Base-by-base conservation (phyloP, 2,113 vertebrate species). In the Egretta garzetta region DNA sequence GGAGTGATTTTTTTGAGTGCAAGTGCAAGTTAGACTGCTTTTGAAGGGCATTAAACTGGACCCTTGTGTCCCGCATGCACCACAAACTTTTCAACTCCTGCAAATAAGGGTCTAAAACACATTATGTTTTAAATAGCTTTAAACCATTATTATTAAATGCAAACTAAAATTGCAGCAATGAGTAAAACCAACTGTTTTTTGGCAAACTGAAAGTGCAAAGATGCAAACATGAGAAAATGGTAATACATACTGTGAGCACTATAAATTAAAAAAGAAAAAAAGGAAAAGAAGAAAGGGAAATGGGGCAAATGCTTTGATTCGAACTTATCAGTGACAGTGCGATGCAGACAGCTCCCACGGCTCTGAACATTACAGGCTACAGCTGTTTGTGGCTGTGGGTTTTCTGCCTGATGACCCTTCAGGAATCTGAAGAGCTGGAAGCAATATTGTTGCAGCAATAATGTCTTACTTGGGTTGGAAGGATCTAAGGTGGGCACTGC, bases 321-420 rank as follows among this genome's bases (percentile, higher is more conserved):
- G 4, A 90, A 94, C 79, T 96, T 96, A 95, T 95, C 95, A 80
- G 88, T 94, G 93, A 88, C 88, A 94, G 49, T 50, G 52, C 43
- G 93, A 93, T 80, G 88, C 66, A 95, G 96, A 87, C 87, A 96
- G 87, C 85, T 95, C 90, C 92, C 85, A 93, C 85, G 88, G 6
- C 79, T 72, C 71, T 62, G 77, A 94, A 53, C 41, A 41, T 96
- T 96, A 96, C 92, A 90, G 74, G 58, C 60, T 70, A 41, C 97
- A 97, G 96, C 90, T 97, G 96, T 92, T 87, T 77, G 53, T 88
- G 63, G 49, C 74, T 95, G 56, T 87, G 87, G 53, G 4, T 76
- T 94, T 95, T 90, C 84, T 95, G 90, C 45, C 71, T 62, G 66
- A 39, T 50, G 87, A 76, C 49, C n/a, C 59, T 86, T 55, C 22